A percentile compares a stretch with the other conserved stretches of the same genome.
phyloP scores from a whole-genome alignment of 2,797 vertebrate species.

The Nyctalus aviator region DNA sequence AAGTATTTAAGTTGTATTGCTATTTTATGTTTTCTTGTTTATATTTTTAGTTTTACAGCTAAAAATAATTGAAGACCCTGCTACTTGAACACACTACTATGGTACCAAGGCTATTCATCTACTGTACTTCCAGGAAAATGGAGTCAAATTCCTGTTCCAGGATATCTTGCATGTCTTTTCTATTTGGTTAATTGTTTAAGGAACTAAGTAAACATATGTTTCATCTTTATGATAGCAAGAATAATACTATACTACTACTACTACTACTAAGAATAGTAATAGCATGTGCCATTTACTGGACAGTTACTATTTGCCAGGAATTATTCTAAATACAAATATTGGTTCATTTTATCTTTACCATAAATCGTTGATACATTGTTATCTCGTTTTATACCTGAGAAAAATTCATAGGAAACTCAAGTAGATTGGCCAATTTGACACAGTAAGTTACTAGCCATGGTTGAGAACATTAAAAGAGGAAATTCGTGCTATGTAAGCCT shows the following conservation, averaged over 20 bases:
- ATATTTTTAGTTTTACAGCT: not conserved
- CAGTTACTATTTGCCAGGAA: not conserved
- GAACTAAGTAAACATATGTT: not conserved
- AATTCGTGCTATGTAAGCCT: not conserved
- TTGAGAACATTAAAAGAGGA: not conserved
- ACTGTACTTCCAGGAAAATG: not conserved
- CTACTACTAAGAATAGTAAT: not conserved
- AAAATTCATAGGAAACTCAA: not conserved
- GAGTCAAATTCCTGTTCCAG: not conserved
- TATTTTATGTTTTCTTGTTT: not conserved
- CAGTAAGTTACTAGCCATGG: not conserved
- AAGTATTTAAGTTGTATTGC: too few species aligned
- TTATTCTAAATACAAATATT: not conserved
- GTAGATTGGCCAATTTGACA: not conserved
- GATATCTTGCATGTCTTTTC: not conserved
- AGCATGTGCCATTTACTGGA: not conserved
- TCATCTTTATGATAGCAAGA: not conserved
- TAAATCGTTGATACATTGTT: not conserved
- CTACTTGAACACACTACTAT: not conserved
- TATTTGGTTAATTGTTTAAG: not conserved
- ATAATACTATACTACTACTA: not conserved
- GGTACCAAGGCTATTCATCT: not conserved
- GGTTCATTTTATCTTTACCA: not conserved
- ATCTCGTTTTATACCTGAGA: not conserved
- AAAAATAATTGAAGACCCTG: not conserved